Base-by-base conservation (phyloP, 1,140 invertebrate species). In the Thaumetopoea pityocampa region DNA sequence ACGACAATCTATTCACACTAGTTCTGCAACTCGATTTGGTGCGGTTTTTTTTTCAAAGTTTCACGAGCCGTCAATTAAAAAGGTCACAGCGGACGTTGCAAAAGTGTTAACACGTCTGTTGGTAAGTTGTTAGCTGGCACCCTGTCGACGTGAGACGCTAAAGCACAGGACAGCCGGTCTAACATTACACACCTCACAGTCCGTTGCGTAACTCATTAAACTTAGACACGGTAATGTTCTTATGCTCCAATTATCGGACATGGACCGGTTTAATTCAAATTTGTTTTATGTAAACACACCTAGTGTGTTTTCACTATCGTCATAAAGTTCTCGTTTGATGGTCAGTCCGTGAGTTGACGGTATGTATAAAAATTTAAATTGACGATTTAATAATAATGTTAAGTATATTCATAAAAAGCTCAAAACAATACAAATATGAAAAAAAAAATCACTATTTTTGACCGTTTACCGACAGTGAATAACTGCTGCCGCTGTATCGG, bases 241-340 rank as follows among this genome's bases (percentile, higher is more conserved):
- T 69, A 72, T 60, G 78, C 74, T 69, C 78, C 63, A 82, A 76
- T 78, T 78, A 65, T 63, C 43, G 40, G 48, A 32, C 46, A 51
- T 27, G 47, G 52, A 67, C 64, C 56, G 59, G 64, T 67, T 59
- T 41, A 28, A 41, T 47, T 48, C 36, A 44, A 51, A 63, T 58
- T 55, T 55, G 26, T 54, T 67, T 53, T 52, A 56, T 60, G 44
- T 67, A 61, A 65, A 61, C 47, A 53, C n/a, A n/a, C n/a, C n/a
- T n/a, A n/a, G n/a, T n/a, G n/a, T n/a, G n/a, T n/a, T n/a, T n/a
- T n/a, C n/a, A n/a, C n/a, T n/a, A n/a, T n/a, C n/a, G n/a, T n/a
- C n/a, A n/a, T n/a, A n/a, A n/a, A n/a, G n/a, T n/a, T n/a, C n/a
- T n/a, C n/a, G n/a, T n/a, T n/a, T n/a, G n/a, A n/a, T n/a, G n/a